Evolutionary conservation across 2,113 vertebrate species (phyloP), one percentile per base, ranked within the genome.

Genomic region (Notarius quadriscutis): DNA sequence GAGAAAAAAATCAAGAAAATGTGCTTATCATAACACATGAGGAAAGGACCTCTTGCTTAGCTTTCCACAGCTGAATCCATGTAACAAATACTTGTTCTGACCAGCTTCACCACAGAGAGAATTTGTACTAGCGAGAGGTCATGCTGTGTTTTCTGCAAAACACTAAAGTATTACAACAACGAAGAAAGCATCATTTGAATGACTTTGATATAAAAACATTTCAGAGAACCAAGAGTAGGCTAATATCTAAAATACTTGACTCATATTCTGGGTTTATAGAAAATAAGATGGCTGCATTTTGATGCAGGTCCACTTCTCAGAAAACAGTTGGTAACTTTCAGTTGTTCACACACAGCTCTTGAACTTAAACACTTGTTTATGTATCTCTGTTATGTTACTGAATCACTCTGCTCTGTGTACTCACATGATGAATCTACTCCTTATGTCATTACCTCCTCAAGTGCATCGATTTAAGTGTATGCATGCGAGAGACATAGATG

Each of bases 1-100:
- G 82, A 18, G 65, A n/a, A 67, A 62, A 48, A n/a, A 87, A 69
- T 53, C 83, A 81, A 84, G 67, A 78, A 14, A 86, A 81, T 75
- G 88, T 18, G 79, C 41, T 89, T 84, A 89, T 85, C 82, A 86
- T 86, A 72, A 87, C 86, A 90, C 50, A 57, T 63, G 62, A 86
- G 74, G 7, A 87, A 62, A 77, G n/a, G 17, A 72, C 51, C 34
- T 53, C 55, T 81, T 69, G 58, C 27, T 78, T 72, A 9, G 71
- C 69, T 86, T 78, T 90, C 79, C 67, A 72, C 71, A 78, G 77
- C 57, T 79, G 57, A 84, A 62, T 78, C 50, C 85, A 74, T 60
- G 83, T 84, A 81, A 75, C 22, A 84, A 58, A 81, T 81, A 81
- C 79, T 81, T 81, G 18, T 15, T 83, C 57, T 55, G 81, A 79